Conservation (phyloP, 2,113 vertebrate species). For the Amia ocellicauda region DNA sequence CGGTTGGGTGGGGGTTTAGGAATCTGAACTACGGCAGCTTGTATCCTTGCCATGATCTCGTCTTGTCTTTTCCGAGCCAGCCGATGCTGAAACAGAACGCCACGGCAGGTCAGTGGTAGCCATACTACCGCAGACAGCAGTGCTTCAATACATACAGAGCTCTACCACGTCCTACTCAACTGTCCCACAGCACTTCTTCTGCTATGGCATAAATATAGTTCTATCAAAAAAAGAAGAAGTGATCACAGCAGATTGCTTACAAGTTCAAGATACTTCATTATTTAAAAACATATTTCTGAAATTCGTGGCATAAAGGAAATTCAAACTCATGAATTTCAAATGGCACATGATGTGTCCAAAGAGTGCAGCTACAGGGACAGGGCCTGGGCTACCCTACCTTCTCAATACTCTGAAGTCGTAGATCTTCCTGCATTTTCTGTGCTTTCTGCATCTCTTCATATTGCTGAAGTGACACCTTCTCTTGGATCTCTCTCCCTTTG, state of each 20-base stretch:
- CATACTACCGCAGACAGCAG: neutral
- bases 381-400: constrained; percentile 57
- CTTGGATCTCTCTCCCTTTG: constrained; percentile 50
- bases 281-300: neutral
- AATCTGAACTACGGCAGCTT: constrained; percentile 62
- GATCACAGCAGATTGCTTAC: too few species aligned
- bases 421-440: constrained; percentile 59
- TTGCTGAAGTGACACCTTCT: constrained; percentile 37
- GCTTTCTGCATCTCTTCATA: constrained; percentile 53
- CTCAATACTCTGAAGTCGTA: constrained; percentile 55
- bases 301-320: too few species aligned
- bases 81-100: constrained; percentile 52
- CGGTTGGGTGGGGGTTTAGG: constrained; percentile 63
- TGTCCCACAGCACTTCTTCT: too few species aligned
- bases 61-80: constrained; percentile 58
- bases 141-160: too few species aligned
- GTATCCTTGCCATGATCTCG: constrained; percentile 67
- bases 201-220: too few species aligned
- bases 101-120: constrained; percentile 4
- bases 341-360: too few species aligned
- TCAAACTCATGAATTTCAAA: too few species aligned
- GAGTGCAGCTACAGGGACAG: too few species aligned
- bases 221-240: too few species aligned
- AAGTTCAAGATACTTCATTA: too few species aligned
- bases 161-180: too few species aligned